Evolutionary conservation across 2,113 vertebrate genomes (phyloP), one percentile per base, ranked within the genome.

Genomic region (Acanthisitta chloris): DNA sequence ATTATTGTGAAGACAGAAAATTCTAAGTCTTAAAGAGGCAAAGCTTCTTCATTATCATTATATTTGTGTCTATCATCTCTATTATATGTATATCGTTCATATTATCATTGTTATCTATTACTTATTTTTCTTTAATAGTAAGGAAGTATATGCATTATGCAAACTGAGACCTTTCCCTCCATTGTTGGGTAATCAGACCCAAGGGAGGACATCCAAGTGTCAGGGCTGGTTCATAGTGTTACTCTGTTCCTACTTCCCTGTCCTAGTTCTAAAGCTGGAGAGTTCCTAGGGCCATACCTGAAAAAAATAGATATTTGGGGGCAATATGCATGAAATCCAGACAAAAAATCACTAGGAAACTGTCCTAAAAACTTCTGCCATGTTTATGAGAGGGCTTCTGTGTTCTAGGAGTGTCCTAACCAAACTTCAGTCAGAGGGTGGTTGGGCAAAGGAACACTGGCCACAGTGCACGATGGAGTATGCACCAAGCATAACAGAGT

Each of bases 261-360:
- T 14, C 5, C 25, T 10, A 40, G 14, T 15, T 59, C 13, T 82
- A 48, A 33, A 42, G 14, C 1, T 73, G 29, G 29, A 36, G 29
- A 79, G 45, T 18, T 88, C 18, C 25, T 34, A 33, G 31, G 12
- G 3, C 3, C 12, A 10, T 12, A 23, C 4, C 5, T 64, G 46
- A 29, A 73, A 25, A n/a, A n/a, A n/a, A n/a, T n/a, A n/a, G n/a
- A 2, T 14, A 17, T 17, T 1, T 8, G 6, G 8, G 21, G 23
- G 10, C 10, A 23, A 18, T 14, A 14, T 34, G 29, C 48, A 49
- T 2, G 36, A 72, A 79, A 34, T 59, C 10, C n/a, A 38, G 42
- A 31, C 9, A 78, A 72, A 92, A 92, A 80, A 34, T 40, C n/a
- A 31, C 6, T 29, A 57, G 36, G 18, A 67, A 43, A n/a, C 3